Evolutionary conservation across 2,113 vertebrate genomes (phyloP).

Genomic region (Gallinago media): DNA sequence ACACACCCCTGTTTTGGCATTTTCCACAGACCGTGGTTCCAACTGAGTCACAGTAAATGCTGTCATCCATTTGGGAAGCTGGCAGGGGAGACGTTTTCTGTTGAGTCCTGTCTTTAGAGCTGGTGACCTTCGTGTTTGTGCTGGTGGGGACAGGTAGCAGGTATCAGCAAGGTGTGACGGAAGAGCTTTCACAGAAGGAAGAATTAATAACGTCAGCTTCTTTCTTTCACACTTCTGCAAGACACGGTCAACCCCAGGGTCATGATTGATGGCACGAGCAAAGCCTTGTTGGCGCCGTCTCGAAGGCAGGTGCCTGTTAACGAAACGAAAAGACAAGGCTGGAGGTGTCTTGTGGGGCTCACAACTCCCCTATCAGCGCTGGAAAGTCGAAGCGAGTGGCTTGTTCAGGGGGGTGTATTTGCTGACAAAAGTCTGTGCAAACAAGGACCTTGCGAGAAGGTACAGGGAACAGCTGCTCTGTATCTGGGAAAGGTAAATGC

Average conservation of each 20-base stretch:
- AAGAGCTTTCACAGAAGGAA: constrained; percentile 30
- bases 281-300: constrained; percentile 66
- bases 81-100: neutral
- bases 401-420: constrained; percentile 73
- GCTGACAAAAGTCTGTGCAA: constrained; percentile 76
- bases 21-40: neutral
- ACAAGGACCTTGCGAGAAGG: constrained; percentile 67
- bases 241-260: neutral
- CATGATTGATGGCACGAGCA: constrained; percentile 67
- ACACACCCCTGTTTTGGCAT: neutral
- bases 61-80: neutral
- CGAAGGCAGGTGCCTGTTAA: constrained; percentile 15
- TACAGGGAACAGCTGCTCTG: constrained; percentile 76
- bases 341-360: constrained; percentile 52
- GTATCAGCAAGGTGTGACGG: neutral
- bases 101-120: neutral
- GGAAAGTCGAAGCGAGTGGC: constrained; percentile 36
- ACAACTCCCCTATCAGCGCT: constrained; percentile 20
- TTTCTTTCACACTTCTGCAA: constrained; percentile 36
- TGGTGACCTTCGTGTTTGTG: neutral
- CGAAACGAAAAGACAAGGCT: constrained; percentile 23
- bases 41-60: neutral
- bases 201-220: constrained; percentile 28
- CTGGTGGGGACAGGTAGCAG: neutral
- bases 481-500: constrained; percentile 69